Percentiles rank a stretch among this genome's conserved stretches.
Conservation (phyloP, 2,888 invertebrate species). For the Xestia c-nigrum region DNA sequence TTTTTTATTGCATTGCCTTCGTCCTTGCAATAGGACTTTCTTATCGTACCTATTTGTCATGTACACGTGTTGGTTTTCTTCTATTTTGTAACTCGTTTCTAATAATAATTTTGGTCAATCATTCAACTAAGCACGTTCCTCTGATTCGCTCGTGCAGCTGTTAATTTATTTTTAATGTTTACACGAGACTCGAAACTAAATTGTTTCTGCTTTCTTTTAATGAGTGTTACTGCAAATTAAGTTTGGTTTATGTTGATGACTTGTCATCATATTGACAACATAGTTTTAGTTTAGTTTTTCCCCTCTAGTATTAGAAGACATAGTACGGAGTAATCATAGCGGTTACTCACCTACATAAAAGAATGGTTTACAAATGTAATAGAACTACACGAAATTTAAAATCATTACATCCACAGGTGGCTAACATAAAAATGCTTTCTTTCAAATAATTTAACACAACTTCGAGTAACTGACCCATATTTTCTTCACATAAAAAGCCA, state of each 20-base stretch:
- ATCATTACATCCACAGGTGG: neutral
- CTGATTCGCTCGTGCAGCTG: slow-evolving; percentile 19
- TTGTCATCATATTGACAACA: too few species aligned
- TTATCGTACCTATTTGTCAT: slow-evolving; percentile 33
- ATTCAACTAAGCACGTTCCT: slow-evolving; percentile 31
- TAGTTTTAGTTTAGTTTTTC: neutral
- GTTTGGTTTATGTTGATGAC: neutral
- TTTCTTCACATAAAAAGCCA: slow-evolving; percentile 15
- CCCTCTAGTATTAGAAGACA: too few species aligned
- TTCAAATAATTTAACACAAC: neutral
- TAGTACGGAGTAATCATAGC: too few species aligned
- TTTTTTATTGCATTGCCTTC: slow-evolving; percentile 22
- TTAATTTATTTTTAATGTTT: slow-evolving; percentile 9
- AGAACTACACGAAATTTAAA: neutral
- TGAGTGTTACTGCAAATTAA: neutral
- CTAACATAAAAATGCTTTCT: neutral
- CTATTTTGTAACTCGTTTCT: slow-evolving; percentile 48
- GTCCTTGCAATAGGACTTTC: slow-evolving; percentile 32
- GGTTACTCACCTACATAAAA: neutral
- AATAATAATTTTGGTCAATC: slow-evolving; percentile 44
- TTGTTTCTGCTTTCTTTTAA: neutral
- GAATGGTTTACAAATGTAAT: neutral
- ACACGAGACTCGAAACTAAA: neutral
- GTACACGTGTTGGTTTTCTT: slow-evolving; percentile 41
- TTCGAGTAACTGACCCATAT: slow-evolving; percentile 26